Percentiles rank a stretch among this genome's conserved stretches.
Conservation (phyloP, 2,888 invertebrate genomes). For the Drosophila borealis region DNA sequence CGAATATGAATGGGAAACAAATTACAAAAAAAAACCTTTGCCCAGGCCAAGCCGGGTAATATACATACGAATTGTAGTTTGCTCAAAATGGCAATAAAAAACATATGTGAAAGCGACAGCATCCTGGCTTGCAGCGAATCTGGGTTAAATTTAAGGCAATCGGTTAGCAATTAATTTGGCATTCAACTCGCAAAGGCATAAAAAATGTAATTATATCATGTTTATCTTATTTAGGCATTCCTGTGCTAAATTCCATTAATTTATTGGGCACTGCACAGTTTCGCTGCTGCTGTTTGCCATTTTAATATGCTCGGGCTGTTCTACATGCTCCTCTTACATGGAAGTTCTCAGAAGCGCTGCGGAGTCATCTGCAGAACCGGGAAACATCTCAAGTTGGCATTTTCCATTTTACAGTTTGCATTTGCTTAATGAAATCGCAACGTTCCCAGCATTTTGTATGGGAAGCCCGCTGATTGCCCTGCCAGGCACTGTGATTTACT, state of each 20-base stretch:
- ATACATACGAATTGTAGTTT: neutral
- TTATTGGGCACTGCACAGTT: constrained; percentile 25
- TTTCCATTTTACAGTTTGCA: constrained; percentile 20
- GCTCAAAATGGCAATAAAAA: neutral
- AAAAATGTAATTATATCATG: constrained; percentile 51
- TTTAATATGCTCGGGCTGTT: constrained; percentile 27
- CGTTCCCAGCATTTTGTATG: constrained; percentile 68
- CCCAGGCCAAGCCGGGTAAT: too few relatives aligned
- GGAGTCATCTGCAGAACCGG: constrained; percentile 3
- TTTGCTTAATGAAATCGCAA: constrained; percentile 73
- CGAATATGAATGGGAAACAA: too few relatives aligned
- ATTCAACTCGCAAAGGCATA: constrained; percentile 27
- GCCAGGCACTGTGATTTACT: constrained; percentile 70
- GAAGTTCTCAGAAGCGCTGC: constrained; percentile 32
- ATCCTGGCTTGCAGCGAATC: neutral
- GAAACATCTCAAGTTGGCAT: constrained; percentile 25
- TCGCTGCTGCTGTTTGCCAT: constrained; percentile 18
- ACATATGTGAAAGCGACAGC: constrained; percentile 7
- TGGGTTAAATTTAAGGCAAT: constrained; percentile 50
- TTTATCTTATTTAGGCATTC: constrained; percentile 41
- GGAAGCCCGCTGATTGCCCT: constrained; percentile 58
- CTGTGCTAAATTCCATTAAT: constrained; percentile 43
- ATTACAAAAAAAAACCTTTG: too few relatives aligned
- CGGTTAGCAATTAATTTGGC: constrained; percentile 44
- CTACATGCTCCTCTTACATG: constrained; percentile 14